Conservation (phyloP, 1,140 invertebrate species). For the Stegodyphus dumicola region DNA sequence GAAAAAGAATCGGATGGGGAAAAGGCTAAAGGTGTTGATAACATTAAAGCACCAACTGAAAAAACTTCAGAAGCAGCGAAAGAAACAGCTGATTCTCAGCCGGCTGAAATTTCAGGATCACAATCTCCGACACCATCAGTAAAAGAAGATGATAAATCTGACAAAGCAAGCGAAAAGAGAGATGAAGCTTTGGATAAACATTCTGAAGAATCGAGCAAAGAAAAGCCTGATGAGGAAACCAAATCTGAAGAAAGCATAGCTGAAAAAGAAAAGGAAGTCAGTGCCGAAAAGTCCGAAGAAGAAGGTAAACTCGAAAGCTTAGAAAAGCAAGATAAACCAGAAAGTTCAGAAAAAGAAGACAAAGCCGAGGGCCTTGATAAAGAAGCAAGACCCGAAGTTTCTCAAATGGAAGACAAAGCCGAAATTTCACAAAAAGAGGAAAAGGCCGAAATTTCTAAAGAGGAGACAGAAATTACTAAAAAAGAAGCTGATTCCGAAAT, state of each 20-base stretch:
- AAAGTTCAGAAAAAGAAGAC: not conserved
- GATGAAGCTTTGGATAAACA: not conserved
- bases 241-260: not conserved
- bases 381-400: not conserved
- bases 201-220: not conserved
- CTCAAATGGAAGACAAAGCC: not conserved
- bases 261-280: not conserved
- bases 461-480: not conserved
- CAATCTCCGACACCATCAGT: too few species aligned
- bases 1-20: not conserved
- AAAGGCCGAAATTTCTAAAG: not conserved
- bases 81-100: conserved; percentile 1
- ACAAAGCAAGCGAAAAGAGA: too few species aligned
- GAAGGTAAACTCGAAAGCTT: not conserved
- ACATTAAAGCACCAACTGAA: not conserved
- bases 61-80: not conserved
- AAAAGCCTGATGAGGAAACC: not conserved
- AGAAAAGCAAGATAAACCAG: too few species aligned
- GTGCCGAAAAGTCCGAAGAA: conserved; percentile 2
- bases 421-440: not conserved
- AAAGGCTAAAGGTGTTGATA: not conserved
- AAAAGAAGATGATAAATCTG: too few species aligned
- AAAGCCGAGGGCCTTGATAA: not conserved
- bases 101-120: too few species aligned
- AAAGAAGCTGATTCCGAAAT: too few species aligned